A percentile compares a stretch with the other conserved stretches of the same genome.
Conservation (phyloP, 2,113 vertebrate genomes). For the Hippolais icterina region DNA sequence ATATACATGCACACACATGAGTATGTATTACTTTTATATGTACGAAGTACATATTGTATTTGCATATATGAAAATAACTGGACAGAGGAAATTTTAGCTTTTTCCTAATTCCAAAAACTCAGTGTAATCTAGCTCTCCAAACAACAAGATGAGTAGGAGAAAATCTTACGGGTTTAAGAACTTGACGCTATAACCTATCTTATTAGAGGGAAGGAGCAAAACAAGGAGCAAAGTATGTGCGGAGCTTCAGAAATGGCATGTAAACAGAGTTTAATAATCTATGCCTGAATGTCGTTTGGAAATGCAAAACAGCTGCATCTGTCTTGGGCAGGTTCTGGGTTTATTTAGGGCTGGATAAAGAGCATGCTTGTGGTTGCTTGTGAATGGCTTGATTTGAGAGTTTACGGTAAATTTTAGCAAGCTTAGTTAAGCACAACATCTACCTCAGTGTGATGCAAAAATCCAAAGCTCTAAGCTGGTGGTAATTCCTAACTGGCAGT, state of each 20-base stretch:
- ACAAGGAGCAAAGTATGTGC: not conserved
- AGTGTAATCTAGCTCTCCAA: fast-evolving
- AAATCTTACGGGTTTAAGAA: not conserved
- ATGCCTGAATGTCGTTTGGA: not conserved
- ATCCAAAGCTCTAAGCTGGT: not conserved
- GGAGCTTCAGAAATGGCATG: not conserved
- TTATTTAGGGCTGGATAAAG: not conserved
- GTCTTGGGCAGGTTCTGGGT: not conserved
- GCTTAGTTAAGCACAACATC: not conserved
- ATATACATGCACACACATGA: fast-evolving
- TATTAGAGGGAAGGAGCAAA: not conserved
- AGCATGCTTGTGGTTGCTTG: not conserved
- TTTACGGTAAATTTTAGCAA: not conserved
- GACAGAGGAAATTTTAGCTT: not conserved
- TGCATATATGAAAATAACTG: not conserved
- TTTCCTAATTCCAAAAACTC: not conserved
- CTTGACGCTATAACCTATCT: fast-evolving
- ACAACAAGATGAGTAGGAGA: not conserved
- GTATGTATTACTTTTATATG: fast-evolving
- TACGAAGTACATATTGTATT: not conserved
- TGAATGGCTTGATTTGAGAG: not conserved
- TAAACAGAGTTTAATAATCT: not conserved
- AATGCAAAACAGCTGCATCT: fast-evolving
- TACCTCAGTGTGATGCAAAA: fast-evolving
- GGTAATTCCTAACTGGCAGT: not conserved